Base-by-base conservation (phyloP, 1,140 invertebrate species). In the Brachionus angularis region DNA sequence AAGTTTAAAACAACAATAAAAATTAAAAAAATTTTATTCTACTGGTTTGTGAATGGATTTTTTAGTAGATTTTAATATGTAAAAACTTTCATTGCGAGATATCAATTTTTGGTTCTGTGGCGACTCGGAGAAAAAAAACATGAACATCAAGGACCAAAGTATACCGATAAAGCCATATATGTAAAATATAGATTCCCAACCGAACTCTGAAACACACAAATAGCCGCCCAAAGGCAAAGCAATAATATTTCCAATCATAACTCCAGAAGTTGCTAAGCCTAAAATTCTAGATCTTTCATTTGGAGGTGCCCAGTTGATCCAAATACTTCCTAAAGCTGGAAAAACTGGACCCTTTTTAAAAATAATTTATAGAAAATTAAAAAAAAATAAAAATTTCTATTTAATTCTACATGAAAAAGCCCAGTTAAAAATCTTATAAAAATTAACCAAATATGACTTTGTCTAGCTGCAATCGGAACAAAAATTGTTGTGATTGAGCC, bases 291-390 rank as follows among this genome's bases (percentile, higher is more conserved):
- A 75, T 21, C 77, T 73, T 69, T 80, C 79, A 12, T 72, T 55
- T n/a, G 75, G 72, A 10, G 79, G 79, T 12, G 78, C 76, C 79
- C 79, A 80, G 21, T 74, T 73, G 1, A 75, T 74, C 75, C 78
- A 77, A n/a, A 80, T 46, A 5, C 62, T 67, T 23, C 75, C 72
- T n/a, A 77, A 74, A 25, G 75, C 71, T 2, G 79, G 78, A 27
- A 75, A 74, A 5, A 74, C 47, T 10, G 78, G 72, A 29, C 47
- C 78, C 67, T 71, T n/a, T 46, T 4, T 12, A 31, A 27, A 12
- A n/a, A n/a, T n/a, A n/a, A n/a, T n/a, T n/a, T n/a, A n/a, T n/a
- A n/a, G n/a, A n/a, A n/a, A 50, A 31, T 52, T 44, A 18, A 36
- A 27, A 3, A 29, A 23, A 52, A 53, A 8, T 21, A 18, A 50